Percentiles rank a stretch among this genome's conserved stretches.
Evolutionary conservation across 2,113 vertebrate species (phyloP).

Genomic region (Syrrhaptes paradoxus): DNA sequence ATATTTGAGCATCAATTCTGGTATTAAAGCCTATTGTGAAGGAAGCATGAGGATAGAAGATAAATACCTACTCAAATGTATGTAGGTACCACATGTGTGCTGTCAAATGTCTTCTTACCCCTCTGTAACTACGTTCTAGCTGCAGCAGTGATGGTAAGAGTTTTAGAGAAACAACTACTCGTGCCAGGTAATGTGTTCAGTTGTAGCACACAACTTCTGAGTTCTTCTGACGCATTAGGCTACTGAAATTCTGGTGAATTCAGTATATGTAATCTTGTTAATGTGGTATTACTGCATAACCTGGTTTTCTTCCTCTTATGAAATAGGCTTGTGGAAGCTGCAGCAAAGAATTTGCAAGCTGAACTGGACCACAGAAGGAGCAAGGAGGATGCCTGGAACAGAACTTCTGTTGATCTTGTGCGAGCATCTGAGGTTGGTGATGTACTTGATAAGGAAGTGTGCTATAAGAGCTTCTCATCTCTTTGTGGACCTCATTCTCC

Average conservation of each 20-base stretch:
- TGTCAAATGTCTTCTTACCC: neutral
- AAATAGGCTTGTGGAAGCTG: slow-evolving; percentile 87
- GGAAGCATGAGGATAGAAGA: neutral
- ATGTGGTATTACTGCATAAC: neutral
- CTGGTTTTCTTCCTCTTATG: neutral
- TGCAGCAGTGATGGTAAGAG: neutral
- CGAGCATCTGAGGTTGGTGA: slow-evolving; percentile 88
- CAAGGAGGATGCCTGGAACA: slow-evolving; percentile 95
- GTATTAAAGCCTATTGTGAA: neutral
- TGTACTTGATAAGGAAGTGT: neutral
- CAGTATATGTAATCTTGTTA: neutral
- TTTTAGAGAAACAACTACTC: neutral
- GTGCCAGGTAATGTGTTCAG: neutral
- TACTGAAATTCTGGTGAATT: neutral
- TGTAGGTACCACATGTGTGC: neutral
- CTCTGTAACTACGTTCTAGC: neutral
- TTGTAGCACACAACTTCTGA: fast-evolving
- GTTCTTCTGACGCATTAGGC: neutral
- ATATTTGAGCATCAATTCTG: neutral
- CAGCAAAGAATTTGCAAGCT: slow-evolving; percentile 87
- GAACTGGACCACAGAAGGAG: slow-evolving; percentile 83
- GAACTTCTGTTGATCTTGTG: slow-evolving; percentile 91
- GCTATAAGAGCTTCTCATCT: neutral
- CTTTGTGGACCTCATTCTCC: neutral
- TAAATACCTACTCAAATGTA: neutral